A percentile compares a stretch with the other conserved stretches of the same genome.
Evolutionary conservation across 1,140 invertebrate species (phyloP).

Genomic region (Geopemphigus sp.): DNA sequence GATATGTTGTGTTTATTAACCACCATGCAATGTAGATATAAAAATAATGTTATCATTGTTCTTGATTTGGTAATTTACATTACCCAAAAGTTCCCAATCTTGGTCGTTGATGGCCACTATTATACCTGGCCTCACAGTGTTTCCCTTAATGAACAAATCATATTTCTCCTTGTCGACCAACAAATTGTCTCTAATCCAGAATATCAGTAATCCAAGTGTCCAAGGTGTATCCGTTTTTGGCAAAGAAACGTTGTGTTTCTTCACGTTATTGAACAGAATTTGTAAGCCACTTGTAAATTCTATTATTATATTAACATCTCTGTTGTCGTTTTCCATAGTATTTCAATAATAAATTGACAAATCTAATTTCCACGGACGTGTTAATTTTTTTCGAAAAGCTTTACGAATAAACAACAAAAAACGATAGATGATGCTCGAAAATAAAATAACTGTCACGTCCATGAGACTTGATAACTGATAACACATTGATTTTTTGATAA

Average conservation of each 20-base stretch:
- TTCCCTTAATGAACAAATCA: conserved; percentile 32
- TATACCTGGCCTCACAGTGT: conserved; percentile 31
- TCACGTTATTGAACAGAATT: conserved; percentile 14
- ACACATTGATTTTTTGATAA: too few species aligned
- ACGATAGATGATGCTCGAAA: too few species aligned
- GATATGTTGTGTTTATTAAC: conserved; percentile 25
- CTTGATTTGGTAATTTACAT: conserved; percentile 37
- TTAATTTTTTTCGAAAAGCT: too few species aligned
- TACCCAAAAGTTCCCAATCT: conserved; percentile 41
- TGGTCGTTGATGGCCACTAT: conserved; percentile 36
- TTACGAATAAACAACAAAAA: too few species aligned
- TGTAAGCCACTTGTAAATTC: conserved; percentile 41
- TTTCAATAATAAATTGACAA: too few species aligned
- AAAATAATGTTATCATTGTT: conserved; percentile 36
- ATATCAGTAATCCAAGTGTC: background rate
- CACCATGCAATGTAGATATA: conserved; percentile 39
- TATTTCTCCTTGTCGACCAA: conserved; percentile 36
- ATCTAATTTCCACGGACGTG: too few species aligned
- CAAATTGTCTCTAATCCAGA: conserved; percentile 37
- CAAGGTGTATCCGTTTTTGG: background rate
- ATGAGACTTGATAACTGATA: too few species aligned
- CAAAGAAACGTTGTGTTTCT: conserved; percentile 11
- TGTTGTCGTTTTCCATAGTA: background rate
- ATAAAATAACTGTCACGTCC: too few species aligned
- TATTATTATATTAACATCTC: background rate